These are phyloP conservation scores for Semaprochilodus insignis DNA, from an alignment of 2,797 vertebrate species.

Conservation along the genomic window DNA sequence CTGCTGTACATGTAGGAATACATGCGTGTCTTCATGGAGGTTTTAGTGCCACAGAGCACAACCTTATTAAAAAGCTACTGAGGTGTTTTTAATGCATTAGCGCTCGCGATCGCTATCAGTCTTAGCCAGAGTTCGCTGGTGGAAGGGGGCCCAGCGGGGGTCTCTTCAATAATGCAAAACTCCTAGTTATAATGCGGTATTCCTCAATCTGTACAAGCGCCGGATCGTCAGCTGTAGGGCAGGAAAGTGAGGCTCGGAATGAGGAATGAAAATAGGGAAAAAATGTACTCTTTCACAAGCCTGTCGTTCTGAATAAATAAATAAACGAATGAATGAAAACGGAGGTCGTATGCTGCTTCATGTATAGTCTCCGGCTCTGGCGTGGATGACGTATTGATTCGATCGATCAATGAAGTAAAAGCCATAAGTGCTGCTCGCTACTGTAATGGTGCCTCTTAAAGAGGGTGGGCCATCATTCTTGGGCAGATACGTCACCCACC, in stretches of 20 bases:
- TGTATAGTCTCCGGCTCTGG: slow-evolving; percentile 78
- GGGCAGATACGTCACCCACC: slow-evolving; percentile 45
- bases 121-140: slow-evolving; percentile 2
- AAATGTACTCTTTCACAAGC: neutral
- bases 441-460: slow-evolving; percentile 81
- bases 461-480: slow-evolving; percentile 62
- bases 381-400: slow-evolving; percentile 81
- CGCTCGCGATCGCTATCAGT: slow-evolving; percentile 15
- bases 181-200: neutral
- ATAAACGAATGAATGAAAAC: neutral
- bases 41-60: slow-evolving; percentile 57
- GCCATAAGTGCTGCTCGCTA: slow-evolving; percentile 73
- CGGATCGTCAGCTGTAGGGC: neutral
- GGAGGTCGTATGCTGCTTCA: slow-evolving; percentile 63
- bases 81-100: slow-evolving; percentile 15
- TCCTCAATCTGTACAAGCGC: neutral
- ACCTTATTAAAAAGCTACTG: slow-evolving; percentile 68
- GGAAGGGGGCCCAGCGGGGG: neutral
- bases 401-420: slow-evolving; percentile 80
- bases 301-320: neutral
- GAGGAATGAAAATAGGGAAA: neutral
- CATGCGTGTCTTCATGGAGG: slow-evolving; percentile 73
- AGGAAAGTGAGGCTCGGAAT: neutral
- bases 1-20: slow-evolving; percentile 71
- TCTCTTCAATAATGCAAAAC: slow-evolving; percentile 24